phyloP scores from a whole-genome alignment of 2,888 invertebrate species.

The Osmoderma eremita region DNA sequence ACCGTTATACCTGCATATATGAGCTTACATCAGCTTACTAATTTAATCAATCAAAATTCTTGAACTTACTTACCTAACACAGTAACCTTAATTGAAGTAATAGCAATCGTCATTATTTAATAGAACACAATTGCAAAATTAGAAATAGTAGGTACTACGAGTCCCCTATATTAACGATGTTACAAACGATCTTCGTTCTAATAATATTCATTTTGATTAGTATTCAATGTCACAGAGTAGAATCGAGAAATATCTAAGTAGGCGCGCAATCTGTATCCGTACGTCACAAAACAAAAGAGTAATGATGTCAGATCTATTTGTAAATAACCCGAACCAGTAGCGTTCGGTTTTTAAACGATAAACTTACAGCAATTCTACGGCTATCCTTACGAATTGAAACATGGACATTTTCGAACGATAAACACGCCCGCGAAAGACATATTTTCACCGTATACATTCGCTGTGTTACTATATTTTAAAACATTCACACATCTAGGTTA shows the following conservation, averaged over 20 bases:
- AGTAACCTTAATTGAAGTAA: no score
- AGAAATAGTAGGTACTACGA: no score
- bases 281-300: constrained; percentile 9
- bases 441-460: neutral
- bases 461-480: neutral
- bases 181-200: no score
- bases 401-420: constrained; percentile 7
- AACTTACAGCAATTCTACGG: constrained; percentile 27
- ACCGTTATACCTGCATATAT: no score
- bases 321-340: neutral
- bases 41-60: no score
- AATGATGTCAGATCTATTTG: neutral
- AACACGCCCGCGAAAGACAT: neutral
- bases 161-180: no score
- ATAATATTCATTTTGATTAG: neutral
- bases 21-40: no score
- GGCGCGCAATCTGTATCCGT: neutral
- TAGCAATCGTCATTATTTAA: no score
- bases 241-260: no score
- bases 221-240: neutral
- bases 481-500: neutral
- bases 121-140: no score
- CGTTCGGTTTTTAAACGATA: neutral
- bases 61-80: no score
- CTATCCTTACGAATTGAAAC: constrained; percentile 28